Evolutionary conservation across 1,140 invertebrate species (phyloP), one percentile per base, ranked within the genome.

Genomic region (Thalassaphorura encarpata): DNA sequence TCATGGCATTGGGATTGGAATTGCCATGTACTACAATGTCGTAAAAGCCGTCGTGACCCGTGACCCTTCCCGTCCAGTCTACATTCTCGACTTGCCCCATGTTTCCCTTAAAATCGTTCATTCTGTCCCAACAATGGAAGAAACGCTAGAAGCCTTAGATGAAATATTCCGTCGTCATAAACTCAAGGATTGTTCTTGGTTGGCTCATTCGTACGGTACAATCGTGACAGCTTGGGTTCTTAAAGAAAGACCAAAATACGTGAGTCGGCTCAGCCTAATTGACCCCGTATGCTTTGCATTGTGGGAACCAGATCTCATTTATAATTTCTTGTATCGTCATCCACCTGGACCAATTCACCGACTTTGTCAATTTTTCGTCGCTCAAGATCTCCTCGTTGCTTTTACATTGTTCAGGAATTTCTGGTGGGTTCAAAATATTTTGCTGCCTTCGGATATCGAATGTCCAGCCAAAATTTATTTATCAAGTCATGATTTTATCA

Each of bases 271-370:
- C 51, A 28, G n/a, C 13, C 31, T 43, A 13, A 23, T 53, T 18
- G 51, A 53, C 51, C 51, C 51, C 21, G 51, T 53, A n/a, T 53
- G 51, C 51, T 53, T 53, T 23, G 24, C 51, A 18, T 27, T 53
- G 31, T 53, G 51, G 51, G 51, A 53, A 43, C 51, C 51, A 23
- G 51, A 53, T 28, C 24, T 53, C 8, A 53, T 53, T 43, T 43
- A 27, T 23, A 53, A 53, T 21, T 53, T 53, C 23, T 28, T 53
- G 33, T 53, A 53, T 23, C 8, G n/a, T 8, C 18, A 3, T 24
- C 21, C 36, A n/a, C 36, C 36, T n/a, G 23, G 36, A 21, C 51
- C 51, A 5, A 53, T 53, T 26, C 51, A 43, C n/a, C 51, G 40
- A 15, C 36, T 53, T 23, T 24, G 21, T 16, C 51, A 53, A 43